Percentiles rank a stretch among this genome's conserved stretches.
Conservation (phyloP, 2,888 invertebrate species). For the Callosobruchus maculatus region DNA sequence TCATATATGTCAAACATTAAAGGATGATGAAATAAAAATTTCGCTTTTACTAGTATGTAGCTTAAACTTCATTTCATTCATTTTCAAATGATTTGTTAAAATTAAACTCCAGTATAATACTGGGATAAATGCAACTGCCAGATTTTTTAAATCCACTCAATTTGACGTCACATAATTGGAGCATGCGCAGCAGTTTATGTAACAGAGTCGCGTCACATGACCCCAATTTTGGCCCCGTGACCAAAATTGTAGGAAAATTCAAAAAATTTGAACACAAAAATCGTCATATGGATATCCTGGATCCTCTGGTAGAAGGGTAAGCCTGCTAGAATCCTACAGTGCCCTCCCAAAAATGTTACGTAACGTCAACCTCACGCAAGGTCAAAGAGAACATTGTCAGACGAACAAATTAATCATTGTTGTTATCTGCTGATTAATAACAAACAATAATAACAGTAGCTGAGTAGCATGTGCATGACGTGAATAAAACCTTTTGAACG, state of each 20-base stretch:
- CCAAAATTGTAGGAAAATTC: slow-evolving; percentile 66
- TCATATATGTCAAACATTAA: too few relatives aligned
- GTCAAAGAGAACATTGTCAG: slow-evolving; percentile 16
- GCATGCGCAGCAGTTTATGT: slow-evolving; percentile 20
- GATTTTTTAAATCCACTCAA: not conserved
- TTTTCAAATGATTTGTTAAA: too few relatives aligned
- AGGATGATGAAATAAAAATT: too few relatives aligned
- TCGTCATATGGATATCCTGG: slow-evolving; percentile 56
- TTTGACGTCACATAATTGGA: not conserved
- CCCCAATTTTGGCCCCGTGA: slow-evolving; percentile 69
- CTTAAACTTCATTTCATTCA: too few relatives aligned
- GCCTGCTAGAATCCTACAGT: not conserved
- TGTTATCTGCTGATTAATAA: not conserved
- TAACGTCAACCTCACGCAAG: slow-evolving; percentile 22
- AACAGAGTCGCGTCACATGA: slow-evolving; percentile 60
- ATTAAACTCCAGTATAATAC: too few relatives aligned
- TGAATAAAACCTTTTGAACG: not conserved
- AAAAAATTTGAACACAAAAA: slow-evolving; percentile 40
- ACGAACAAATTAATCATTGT: slow-evolving; percentile 1
- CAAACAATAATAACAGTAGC: not conserved
- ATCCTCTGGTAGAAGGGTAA: slow-evolving; percentile 63
- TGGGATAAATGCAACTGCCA: not conserved
- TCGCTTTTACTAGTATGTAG: too few relatives aligned
- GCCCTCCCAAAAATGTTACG: slow-evolving; percentile 24
- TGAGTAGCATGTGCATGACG: not conserved